Evolutionary conservation across 2,888 invertebrate genomes (phyloP).

Genomic region (Sarcophaga caerulescens): DNA sequence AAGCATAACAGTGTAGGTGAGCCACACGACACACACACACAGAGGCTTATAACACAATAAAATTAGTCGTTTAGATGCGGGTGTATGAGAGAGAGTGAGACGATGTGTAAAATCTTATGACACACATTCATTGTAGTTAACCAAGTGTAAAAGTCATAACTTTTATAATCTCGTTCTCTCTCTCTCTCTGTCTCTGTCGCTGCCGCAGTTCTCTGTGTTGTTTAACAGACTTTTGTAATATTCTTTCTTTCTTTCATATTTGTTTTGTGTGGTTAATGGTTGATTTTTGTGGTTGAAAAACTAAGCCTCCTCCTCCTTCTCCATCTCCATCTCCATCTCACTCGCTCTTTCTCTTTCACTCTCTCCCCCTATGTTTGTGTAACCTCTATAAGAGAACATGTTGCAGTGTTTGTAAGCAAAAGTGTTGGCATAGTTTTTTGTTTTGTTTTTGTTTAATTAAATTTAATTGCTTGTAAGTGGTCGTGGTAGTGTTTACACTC

Average conservation of each 20-base stretch:
- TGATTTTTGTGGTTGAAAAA: background rate
- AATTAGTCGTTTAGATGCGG: too few species aligned
- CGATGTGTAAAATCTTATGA: slow-evolving; percentile 47
- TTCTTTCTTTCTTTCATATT: background rate
- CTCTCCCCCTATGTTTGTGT: background rate
- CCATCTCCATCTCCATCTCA: too few species aligned
- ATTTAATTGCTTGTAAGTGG: slow-evolving; percentile 67
- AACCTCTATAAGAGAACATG: background rate
- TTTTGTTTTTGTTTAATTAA: slow-evolving; percentile 68
- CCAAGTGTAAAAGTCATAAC: slow-evolving; percentile 65
- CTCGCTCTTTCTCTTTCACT: too few species aligned
- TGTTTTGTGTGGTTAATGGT: background rate
- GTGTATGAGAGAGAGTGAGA: background rate
- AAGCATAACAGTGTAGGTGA: too few species aligned
- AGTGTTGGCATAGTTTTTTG: slow-evolving; percentile 45
- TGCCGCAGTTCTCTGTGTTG: background rate
- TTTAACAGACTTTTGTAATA: background rate
- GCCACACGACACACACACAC: too few species aligned
- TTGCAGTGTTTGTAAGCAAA: background rate
- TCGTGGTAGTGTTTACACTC: background rate
- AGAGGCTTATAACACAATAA: too few species aligned
- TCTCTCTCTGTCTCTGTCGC: background rate
- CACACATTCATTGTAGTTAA: slow-evolving; percentile 46
- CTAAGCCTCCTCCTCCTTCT: background rate
- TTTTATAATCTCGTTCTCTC: slow-evolving; percentile 36